Conservation (phyloP, 2,113 vertebrate species). For the Catharus bicknelli region DNA sequence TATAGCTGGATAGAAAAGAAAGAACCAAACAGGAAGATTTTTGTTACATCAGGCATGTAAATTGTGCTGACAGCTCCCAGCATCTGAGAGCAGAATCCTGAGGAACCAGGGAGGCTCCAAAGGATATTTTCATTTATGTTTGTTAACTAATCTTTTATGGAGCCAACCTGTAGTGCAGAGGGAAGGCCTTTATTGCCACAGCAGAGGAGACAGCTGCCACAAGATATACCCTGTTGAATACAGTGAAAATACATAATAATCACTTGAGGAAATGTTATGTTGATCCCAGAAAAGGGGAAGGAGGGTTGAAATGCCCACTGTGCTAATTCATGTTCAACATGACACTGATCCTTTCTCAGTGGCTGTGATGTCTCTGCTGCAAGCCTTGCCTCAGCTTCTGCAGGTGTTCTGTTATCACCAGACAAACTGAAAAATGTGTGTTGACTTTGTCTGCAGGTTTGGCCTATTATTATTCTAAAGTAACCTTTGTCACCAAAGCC, state of each 20-base stretch:
- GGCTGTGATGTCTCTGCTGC: background rate
- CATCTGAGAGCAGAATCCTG: background rate
- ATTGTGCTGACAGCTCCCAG: background rate
- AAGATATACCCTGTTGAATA: too few relatives aligned
- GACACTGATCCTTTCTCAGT: background rate
- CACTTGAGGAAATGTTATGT: accelerated
- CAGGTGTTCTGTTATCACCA: background rate
- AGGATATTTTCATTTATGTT: background rate
- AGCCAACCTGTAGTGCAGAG: background rate
- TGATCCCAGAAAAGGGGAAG: background rate
- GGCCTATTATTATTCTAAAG: background rate
- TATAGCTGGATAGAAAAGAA: background rate
- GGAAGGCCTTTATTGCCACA: background rate
- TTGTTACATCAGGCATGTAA: background rate
- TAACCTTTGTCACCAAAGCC: background rate
- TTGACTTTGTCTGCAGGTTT: background rate
- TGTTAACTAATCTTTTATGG: background rate
- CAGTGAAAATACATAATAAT: background rate
- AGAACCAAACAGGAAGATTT: background rate
- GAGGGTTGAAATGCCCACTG: background rate
- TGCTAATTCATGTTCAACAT: accelerated
- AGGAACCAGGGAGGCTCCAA: background rate
- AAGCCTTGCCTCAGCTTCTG: background rate
- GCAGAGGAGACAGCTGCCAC: background rate
- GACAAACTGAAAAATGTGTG: background rate